A percentile compares a stretch with the other conserved stretches of the same genome.
phyloP scores from a whole-genome alignment of 2,888 invertebrate genomes.

The Scotopteryx bipunctaria region DNA sequence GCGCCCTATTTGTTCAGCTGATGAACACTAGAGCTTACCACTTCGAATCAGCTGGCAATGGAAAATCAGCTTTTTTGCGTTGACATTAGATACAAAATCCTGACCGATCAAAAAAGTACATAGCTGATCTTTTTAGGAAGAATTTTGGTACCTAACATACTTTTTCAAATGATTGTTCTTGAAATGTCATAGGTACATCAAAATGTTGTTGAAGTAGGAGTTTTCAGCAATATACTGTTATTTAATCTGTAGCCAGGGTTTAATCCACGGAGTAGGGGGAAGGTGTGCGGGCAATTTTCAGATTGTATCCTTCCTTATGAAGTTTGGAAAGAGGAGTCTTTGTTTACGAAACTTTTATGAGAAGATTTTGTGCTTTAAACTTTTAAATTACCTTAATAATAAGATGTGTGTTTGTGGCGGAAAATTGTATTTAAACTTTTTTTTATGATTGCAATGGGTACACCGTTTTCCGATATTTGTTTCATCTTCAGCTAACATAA shows the following conservation, averaged over 20 bases:
- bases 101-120: no score
- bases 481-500: no score
- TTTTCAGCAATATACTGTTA: background rate
- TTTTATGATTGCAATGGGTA: background rate
- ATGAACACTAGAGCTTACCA: constrained; percentile 53
- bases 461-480: background rate
- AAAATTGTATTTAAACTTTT: background rate
- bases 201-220: background rate
- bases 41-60: background rate
- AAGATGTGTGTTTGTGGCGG: background rate
- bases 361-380: constrained; percentile 17
- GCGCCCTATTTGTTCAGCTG: constrained; percentile 72
- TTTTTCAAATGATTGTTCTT: no score
- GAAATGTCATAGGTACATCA: no score
- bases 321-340: constrained; percentile 21
- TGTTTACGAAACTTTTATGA: constrained; percentile 21
- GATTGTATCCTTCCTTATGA: constrained; percentile 28
- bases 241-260: constrained; percentile 26
- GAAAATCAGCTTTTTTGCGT: background rate
- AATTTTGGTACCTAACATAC: no score
- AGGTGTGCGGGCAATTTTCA: constrained; percentile 28
- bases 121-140: no score
- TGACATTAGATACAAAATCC: background rate
- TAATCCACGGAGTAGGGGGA: constrained; percentile 13
- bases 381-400: constrained; percentile 8